Evolutionary conservation across 2,797 vertebrate species (phyloP), one percentile per base, ranked within the genome.

Genomic region (Spinibarbus caldwelli): DNA sequence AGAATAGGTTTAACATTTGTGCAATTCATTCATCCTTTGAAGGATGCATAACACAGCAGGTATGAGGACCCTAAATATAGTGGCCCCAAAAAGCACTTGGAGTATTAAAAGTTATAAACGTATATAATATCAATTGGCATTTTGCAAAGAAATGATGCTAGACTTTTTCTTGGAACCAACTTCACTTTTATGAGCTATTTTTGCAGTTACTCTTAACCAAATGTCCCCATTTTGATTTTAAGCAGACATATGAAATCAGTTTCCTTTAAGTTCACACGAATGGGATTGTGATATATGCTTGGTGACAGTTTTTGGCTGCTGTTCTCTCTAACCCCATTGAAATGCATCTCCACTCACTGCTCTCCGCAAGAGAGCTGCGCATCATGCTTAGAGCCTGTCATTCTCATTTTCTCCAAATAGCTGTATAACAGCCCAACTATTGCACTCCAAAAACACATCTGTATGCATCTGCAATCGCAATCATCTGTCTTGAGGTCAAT

Each of bases 311-410:
- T 7, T 31, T 83, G 62, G 82, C 77, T 49, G 80, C 57, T 71
- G 52, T 71, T 77, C 59, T 49, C 67, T 78, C 29, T 36, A 15
- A 21, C 54, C 52, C 81, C 85, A 87, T 88, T 89, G 84, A 87
- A 75, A 89, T 89, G 80, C 87, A 88, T 78, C 80, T 72, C 87
- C 85, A 86, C 70, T 70, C 76, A 67, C 82, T 64, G 17, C 80
- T 80, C 64, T 77, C 68, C 12, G 6, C 43, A 38, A 66, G 36
- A 59, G 38, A 59, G 38, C 76, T 72, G 41, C 14, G 29, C 71
- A 75, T 83, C 71, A 26, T 34, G 38, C 41, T 70, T n/a, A 71
- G 49, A 66, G 54, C 57, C 73, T 34, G 36, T 66, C 79, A 43
- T 85, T 45, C 36, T 76, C 59, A 41, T 67, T 78, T 36, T 64